These are phyloP conservation scores for Sebastes glaucus DNA, from an alignment of 2,797 vertebrate species.

Conservation along the genomic window DNA sequence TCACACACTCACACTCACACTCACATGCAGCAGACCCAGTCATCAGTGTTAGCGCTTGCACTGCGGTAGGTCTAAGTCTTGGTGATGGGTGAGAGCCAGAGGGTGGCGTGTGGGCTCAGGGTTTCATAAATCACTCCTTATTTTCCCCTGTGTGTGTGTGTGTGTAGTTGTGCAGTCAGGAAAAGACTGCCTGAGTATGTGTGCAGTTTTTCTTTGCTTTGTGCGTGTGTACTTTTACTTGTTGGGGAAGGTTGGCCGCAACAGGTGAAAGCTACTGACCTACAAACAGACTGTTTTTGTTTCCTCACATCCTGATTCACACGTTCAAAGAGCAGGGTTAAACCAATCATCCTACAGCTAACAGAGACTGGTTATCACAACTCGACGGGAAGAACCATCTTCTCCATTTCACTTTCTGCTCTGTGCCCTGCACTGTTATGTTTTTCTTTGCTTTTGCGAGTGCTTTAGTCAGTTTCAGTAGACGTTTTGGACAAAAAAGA, in stretches of 20 bases:
- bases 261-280: slow-evolving; percentile 53
- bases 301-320: slow-evolving; percentile 17
- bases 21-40: slow-evolving; percentile 49
- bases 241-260: neutral
- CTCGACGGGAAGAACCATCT: slow-evolving; percentile 4
- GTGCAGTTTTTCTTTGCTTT: slow-evolving; percentile 27
- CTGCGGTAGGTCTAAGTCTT: slow-evolving; percentile 77
- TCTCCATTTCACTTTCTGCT: slow-evolving; percentile 10
- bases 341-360: slow-evolving; percentile 15
- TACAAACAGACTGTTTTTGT: slow-evolving; percentile 10
- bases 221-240: slow-evolving; percentile 10
- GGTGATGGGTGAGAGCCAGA: slow-evolving; percentile 81
- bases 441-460: slow-evolving; percentile 4
- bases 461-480: slow-evolving; percentile 7
- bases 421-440: neutral
- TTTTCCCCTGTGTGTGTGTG: slow-evolving; percentile 43
- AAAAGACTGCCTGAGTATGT: slow-evolving; percentile 20
- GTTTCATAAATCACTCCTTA: slow-evolving; percentile 78
- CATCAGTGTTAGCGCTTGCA: slow-evolving; percentile 46
- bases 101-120: slow-evolving; percentile 84
- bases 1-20: slow-evolving; percentile 11
- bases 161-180: neutral
- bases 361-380: neutral
- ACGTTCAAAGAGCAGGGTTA: slow-evolving; percentile 4
- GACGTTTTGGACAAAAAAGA: neutral